Percentiles rank a stretch among this genome's conserved stretches.
Conservation (phyloP, 2,113 vertebrate genomes). For the Prinia subflava region DNA sequence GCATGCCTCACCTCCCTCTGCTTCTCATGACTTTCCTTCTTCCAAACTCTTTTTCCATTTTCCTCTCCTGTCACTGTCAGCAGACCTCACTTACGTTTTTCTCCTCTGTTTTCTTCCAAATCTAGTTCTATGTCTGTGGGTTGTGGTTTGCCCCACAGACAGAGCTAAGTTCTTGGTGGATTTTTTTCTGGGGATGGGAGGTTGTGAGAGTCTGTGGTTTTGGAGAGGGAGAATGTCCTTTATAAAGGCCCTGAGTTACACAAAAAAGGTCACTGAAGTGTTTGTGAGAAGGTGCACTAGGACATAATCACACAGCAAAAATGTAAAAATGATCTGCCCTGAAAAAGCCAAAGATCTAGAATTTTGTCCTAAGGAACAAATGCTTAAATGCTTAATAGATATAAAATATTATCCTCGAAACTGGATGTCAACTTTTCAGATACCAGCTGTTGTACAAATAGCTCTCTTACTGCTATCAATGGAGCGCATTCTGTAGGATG, state of each 20-base stretch:
- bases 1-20: neutral
- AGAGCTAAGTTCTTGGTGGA: neutral
- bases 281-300: neutral
- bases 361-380: neutral
- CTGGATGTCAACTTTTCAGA: neutral
- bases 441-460: neutral
- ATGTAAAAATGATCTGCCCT: neutral
- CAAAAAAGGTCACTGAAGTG: neutral
- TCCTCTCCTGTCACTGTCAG: neutral
- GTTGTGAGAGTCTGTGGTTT: neutral
- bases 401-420: neutral
- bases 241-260: neutral
- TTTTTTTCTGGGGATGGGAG: neutral
- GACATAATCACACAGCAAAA: neutral
- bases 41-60: neutral
- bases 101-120: neutral
- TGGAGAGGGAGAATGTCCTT: neutral
- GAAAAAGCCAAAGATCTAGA: neutral
- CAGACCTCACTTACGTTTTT: neutral
- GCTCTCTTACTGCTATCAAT: neutral
- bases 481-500: rapidly evolving
- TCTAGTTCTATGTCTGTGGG: neutral
- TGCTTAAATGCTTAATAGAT: neutral
- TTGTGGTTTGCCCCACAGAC: neutral
- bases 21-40: neutral